Evolutionary conservation across 1,140 invertebrate species (phyloP).

Genomic region (Bilobella aurantiaca): DNA sequence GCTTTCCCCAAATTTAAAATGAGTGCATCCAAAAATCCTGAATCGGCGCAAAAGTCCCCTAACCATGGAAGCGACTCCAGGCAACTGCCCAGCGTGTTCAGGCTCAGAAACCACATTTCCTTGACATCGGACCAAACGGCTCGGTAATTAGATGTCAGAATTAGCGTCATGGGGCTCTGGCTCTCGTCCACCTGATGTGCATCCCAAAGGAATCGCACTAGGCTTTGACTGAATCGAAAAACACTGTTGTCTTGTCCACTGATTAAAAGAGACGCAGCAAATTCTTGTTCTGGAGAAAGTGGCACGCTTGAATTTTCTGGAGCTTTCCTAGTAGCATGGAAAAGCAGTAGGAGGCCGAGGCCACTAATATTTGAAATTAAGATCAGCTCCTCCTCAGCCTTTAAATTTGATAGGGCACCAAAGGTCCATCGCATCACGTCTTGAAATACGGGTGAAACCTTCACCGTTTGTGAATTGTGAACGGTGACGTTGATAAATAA

Average conservation of each 20-base stretch:
- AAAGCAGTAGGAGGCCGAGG: slow-evolving; percentile 67
- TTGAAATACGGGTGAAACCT: slow-evolving; percentile 62
- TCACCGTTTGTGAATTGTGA: slow-evolving; percentile 67
- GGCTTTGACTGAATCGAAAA: slow-evolving; percentile 69
- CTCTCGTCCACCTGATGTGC: slow-evolving; percentile 79
- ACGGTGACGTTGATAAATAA: slow-evolving; percentile 87
- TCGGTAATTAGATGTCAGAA: slow-evolving; percentile 74
- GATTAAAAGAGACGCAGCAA: slow-evolving; percentile 25
- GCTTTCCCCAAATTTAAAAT: slow-evolving; percentile 67
- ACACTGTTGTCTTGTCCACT: slow-evolving; percentile 32
- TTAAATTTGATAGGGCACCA: slow-evolving; percentile 70
- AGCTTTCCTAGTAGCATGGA: slow-evolving; percentile 57
- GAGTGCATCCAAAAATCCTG: slow-evolving; percentile 81
- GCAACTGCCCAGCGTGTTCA: slow-evolving; percentile 77
- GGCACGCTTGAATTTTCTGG: slow-evolving; percentile 61
- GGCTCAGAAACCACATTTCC: slow-evolving; percentile 84
- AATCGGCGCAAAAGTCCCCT: slow-evolving; percentile 77
- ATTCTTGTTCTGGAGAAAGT: slow-evolving; percentile 64
- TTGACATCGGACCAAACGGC: slow-evolving; percentile 75
- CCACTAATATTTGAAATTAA: slow-evolving; percentile 73
- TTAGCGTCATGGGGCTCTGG: slow-evolving; percentile 57
- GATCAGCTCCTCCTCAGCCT: slow-evolving; percentile 71
- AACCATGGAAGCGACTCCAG: slow-evolving; percentile 73
- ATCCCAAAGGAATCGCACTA: slow-evolving; percentile 82
- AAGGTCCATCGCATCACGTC: slow-evolving; percentile 75